These are phyloP conservation scores for Andrena bicolor DNA, from an alignment of 2,888 invertebrate species.

Conservation along the genomic window DNA sequence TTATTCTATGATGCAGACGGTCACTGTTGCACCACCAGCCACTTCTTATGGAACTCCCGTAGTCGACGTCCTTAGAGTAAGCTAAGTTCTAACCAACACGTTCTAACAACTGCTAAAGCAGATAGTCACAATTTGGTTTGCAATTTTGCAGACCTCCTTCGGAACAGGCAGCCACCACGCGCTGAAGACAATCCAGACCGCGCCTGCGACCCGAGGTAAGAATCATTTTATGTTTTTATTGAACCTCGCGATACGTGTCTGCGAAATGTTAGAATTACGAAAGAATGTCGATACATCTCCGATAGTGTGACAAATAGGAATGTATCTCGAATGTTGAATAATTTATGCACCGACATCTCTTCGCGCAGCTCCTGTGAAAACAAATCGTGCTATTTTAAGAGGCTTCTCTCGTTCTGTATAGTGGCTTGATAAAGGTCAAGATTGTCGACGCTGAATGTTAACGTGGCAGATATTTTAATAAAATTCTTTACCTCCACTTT, in stretches of 20 bases:
- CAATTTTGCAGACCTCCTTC: not conserved
- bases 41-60: conserved; percentile 68
- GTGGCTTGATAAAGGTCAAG: not conserved
- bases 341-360: conserved; percentile 17
- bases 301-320: not conserved
- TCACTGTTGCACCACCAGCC: conserved; percentile 31
- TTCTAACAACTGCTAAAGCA: not conserved
- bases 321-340: conserved; percentile 3
- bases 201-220: conserved; percentile 31
- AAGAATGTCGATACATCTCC: not conserved
- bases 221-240: not conserved
- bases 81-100: not conserved
- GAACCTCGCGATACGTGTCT: not conserved
- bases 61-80: conserved; percentile 36
- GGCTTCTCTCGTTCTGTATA: not conserved
- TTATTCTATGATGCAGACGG: conserved; percentile 16
- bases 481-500: no score
- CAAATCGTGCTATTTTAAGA: not conserved
- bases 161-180: not conserved
- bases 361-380: not conserved
- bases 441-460: not conserved
- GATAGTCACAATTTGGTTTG: not conserved
- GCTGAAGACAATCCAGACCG: conserved; percentile 6
- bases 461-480: no score
- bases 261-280: conserved; percentile 7